Percentiles rank a stretch among this genome's conserved stretches.
Evolutionary conservation across 2,797 vertebrate genomes (phyloP).

Genomic region (Buphagus erythrorhynchus): DNA sequence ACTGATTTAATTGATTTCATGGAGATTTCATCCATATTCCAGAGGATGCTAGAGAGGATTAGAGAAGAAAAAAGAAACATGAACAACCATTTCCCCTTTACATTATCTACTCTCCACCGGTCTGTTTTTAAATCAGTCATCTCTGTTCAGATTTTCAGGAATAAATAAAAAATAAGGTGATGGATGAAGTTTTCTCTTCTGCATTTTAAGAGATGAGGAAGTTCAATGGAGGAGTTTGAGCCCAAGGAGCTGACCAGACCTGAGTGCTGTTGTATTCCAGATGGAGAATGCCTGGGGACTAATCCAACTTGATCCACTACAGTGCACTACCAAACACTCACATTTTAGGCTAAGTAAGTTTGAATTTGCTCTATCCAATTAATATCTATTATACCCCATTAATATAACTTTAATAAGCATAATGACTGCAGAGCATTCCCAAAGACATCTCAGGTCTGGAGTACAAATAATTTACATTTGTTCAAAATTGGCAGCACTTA

Average conservation of each 20-base stretch:
- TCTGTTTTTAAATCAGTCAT: neutral
- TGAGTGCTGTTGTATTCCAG: neutral
- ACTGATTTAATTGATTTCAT: neutral
- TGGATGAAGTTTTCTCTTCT: neutral
- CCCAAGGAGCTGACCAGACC: neutral
- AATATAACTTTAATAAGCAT: neutral
- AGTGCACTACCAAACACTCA: neutral
- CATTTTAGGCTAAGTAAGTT: neutral
- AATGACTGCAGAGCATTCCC: neutral
- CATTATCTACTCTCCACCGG: neutral
- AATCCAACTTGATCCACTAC: neutral
- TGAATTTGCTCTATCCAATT: neutral
- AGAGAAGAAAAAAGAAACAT: neutral
- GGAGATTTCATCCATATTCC: neutral
- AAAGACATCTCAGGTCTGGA: neutral
- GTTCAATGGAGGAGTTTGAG: neutral
- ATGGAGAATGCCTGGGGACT: neutral
- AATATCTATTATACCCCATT: neutral
- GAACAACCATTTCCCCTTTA: neutral
- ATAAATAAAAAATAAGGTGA: neutral
- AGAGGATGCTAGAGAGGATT: neutral
- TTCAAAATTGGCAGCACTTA: neutral
- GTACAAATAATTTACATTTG: neutral
- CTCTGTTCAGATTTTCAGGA: neutral
- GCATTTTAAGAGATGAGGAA: neutral